These are phyloP conservation scores for Maconellicoccus hirsutus DNA, from an alignment of 1,140 invertebrate genomes.

Conservation along the genomic window DNA sequence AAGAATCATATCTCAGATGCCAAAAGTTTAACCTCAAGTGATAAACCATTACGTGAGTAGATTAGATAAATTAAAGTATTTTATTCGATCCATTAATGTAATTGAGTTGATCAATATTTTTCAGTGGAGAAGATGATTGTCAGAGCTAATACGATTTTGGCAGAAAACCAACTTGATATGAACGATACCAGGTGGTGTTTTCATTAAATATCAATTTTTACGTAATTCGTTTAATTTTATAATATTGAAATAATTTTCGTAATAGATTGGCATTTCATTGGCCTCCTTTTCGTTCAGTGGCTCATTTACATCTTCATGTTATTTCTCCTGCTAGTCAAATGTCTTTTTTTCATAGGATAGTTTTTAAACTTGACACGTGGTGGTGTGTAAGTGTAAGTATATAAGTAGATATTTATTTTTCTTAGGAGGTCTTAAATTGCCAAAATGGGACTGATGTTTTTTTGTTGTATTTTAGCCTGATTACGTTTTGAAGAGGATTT, in stretches of 20 bases:
- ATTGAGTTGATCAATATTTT: conserved; percentile 28
- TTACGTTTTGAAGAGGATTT: neutral
- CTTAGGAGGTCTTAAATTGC: too few relatives aligned
- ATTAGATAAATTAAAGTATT: neutral
- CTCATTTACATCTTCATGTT: conserved; percentile 76
- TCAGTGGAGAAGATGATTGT: conserved; percentile 50
- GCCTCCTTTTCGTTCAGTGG: conserved; percentile 75
- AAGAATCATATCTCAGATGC: conserved; percentile 63
- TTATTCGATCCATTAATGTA: too few relatives aligned
- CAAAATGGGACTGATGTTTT: too few relatives aligned
- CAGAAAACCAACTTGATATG: conserved; percentile 40
- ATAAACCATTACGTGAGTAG: conserved; percentile 43
- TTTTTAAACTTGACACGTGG: conserved; percentile 60
- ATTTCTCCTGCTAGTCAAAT: conserved; percentile 71
- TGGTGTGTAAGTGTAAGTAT: conserved; percentile 76
- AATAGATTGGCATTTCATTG: conserved; percentile 72
- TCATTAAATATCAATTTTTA: too few relatives aligned
- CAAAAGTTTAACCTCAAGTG: conserved; percentile 47
- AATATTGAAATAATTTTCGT: too few relatives aligned
- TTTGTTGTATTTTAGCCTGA: neutral
- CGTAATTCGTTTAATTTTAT: too few relatives aligned
- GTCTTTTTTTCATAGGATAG: conserved; percentile 48
- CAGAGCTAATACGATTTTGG: conserved; percentile 42
- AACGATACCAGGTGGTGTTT: conserved; percentile 38
- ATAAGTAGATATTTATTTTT: neutral